A percentile compares a stretch with the other conserved stretches of the same genome.
phyloP scores from a whole-genome alignment of 2,113 vertebrate genomes.

The Cromileptes altivelis region DNA sequence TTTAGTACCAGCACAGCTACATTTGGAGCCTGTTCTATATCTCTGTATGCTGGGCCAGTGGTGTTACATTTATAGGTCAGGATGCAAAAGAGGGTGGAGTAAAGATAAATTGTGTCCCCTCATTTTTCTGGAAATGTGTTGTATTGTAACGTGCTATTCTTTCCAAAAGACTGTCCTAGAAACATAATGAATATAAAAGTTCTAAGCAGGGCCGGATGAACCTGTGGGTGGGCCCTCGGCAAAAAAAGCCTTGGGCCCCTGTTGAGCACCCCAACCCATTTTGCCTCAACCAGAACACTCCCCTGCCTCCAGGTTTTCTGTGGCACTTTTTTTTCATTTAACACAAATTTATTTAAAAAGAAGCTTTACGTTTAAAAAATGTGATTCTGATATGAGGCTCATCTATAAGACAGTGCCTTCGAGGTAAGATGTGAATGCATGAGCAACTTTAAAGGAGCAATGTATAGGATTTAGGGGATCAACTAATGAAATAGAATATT shows the following conservation, averaged over 20 bases:
- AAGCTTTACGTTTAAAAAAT: neutral
- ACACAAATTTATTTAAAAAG: neutral
- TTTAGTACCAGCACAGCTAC: constrained; percentile 1
- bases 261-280: neutral
- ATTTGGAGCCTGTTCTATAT: neutral
- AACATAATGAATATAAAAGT: neutral
- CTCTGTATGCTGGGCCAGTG: neutral
- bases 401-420: neutral
- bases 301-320: neutral
- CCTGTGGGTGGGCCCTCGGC: neutral
- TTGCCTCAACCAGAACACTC: neutral
- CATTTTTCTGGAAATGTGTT: neutral
- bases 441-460: no score
- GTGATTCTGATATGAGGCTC: neutral
- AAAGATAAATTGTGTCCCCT: neutral
- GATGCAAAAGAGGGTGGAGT: neutral
- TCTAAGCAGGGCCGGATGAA: neutral
- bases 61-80: constrained; percentile 7
- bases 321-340: neutral
- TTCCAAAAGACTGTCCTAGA: neutral
- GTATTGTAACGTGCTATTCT: neutral
- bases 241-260: neutral
- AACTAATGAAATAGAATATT: no score
- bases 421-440: neutral
- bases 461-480: no score